Evolutionary conservation across 1,140 invertebrate species (phyloP), one percentile per base, ranked within the genome.

Genomic region (Zaprionus davidi): DNA sequence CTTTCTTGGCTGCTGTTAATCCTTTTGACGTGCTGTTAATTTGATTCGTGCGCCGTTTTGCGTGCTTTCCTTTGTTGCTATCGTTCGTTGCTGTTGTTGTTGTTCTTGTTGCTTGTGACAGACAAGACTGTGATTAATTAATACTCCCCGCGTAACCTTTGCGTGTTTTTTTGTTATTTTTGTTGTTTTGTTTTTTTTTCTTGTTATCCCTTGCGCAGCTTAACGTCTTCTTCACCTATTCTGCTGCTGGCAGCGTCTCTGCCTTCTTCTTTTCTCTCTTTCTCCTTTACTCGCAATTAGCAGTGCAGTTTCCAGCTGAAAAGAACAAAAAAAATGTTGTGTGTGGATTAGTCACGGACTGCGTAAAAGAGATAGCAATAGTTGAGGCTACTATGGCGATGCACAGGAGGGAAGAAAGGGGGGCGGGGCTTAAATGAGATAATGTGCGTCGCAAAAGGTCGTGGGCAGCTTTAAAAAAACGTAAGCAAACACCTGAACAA

Each of bases 71-170:
- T 57, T 41, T 62, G 55, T 12, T 59, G 15, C 38, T 44, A 24
- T 60, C 20, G 69, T 28, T 15, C 28, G 13, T 55, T 24, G 59
- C 36, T 67, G 58, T 31, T 31, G 28, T 28, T 58, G 3, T 31
- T 70, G 2, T 41, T 38, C 13, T 20, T 72, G 74, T 70, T 70
- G 66, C 41, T 67, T 36, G 44, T 31, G 55, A 73, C 72, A 76
- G 82, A 71, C 76, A 82, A 76, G 76, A 44, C 66, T 77, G 73
- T 83, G 85, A 88, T 81, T 88, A 88, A 87, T 84, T 83, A 88
- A 84, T 81, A 78, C 88, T 69, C 63, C 38, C 57, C 49, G 49
- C 41, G 69, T 73, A 74, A 38, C 55, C 56, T 71, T 71, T 77
- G 55, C 59, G 41, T 60, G 60, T 24, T 60, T 56, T 56, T 15